phyloP scores from a whole-genome alignment of 2,797 vertebrate species.

The Melopsittacus undulatus region DNA sequence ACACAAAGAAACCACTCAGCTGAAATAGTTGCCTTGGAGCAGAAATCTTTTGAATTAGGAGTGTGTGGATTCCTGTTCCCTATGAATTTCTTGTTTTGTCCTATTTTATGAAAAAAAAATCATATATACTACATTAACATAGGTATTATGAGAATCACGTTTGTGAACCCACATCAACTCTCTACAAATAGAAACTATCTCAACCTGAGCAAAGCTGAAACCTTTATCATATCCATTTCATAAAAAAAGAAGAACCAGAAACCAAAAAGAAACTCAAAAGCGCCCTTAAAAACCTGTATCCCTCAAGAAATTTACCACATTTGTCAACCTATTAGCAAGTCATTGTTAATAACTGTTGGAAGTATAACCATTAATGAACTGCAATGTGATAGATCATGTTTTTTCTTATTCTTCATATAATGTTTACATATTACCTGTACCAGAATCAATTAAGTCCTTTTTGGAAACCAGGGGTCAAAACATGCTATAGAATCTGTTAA shows the following conservation, averaged over 20 bases:
- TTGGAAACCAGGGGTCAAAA: neutral
- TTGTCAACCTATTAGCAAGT: neutral
- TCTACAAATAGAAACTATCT: neutral
- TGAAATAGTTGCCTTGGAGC: neutral
- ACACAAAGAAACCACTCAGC: neutral
- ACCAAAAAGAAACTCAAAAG: neutral
- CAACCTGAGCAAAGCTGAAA: neutral
- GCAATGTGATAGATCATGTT: neutral
- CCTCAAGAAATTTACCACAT: neutral
- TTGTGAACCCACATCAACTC: neutral
- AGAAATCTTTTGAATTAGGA: neutral
- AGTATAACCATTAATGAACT: neutral
- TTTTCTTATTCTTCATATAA: neutral
- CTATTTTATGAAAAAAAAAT: neutral
- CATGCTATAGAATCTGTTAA: neutral
- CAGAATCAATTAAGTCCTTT: neutral
- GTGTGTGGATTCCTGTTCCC: neutral
- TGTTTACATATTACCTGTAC: neutral
- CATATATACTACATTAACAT: neutral
- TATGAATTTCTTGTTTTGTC: fast-evolving
- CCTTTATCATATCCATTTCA: neutral
- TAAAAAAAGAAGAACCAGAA: neutral
- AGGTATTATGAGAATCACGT: neutral
- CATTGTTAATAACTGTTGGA: neutral
- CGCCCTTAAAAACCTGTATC: neutral